Evolutionary conservation across 2,113 vertebrate genomes (phyloP).

Genomic region (Stercorarius parasiticus): DNA sequence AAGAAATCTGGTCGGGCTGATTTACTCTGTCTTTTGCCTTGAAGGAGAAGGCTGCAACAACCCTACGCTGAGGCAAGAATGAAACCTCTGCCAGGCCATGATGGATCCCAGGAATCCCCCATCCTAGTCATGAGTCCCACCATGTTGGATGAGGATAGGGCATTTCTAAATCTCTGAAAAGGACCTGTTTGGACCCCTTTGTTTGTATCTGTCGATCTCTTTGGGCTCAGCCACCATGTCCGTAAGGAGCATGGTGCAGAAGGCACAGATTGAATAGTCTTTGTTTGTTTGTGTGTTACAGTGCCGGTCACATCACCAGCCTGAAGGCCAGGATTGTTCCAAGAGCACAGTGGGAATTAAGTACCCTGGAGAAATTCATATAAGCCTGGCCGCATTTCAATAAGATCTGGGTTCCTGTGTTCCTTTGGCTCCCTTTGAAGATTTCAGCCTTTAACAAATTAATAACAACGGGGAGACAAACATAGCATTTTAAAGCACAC

Average conservation of each 20-base stretch:
- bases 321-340: background rate
- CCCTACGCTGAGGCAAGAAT: too few relatives aligned
- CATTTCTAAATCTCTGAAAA: background rate
- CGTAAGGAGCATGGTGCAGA: background rate
- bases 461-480: background rate
- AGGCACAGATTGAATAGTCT: background rate
- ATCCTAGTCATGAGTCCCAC: accelerated
- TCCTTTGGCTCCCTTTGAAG: background rate
- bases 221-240: background rate
- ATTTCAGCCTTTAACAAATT: background rate
- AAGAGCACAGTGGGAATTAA: background rate
- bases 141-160: background rate
- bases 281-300: background rate
- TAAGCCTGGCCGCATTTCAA: background rate
- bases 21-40: background rate
- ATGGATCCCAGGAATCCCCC: too few relatives aligned
- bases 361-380: background rate
- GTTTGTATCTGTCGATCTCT: accelerated
- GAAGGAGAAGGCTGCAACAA: background rate
- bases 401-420: background rate
- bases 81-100: background rate
- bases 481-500: background rate
- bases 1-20: accelerated
- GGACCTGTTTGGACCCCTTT: too few relatives aligned
- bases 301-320: background rate